These are phyloP conservation scores for Conops quadrifasciatus DNA, from an alignment of 2,888 invertebrate species.

Conservation along the genomic window DNA sequence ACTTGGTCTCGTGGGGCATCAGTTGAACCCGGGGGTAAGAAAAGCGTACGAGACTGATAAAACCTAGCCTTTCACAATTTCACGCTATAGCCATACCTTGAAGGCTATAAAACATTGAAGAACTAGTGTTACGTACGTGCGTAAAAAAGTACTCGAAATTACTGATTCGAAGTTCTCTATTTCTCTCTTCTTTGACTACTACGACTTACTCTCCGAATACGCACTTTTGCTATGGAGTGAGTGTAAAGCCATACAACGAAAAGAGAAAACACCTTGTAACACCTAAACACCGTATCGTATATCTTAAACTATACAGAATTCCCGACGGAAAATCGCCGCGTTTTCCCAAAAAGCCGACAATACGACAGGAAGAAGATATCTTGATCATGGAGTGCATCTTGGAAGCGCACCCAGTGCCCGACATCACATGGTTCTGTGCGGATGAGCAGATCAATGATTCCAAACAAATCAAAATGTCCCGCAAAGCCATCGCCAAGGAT, in stretches of 20 bases:
- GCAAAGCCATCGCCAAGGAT: slow-evolving; percentile 89
- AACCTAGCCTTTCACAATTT: too few species aligned
- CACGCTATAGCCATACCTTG: too few species aligned
- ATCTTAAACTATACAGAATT: slow-evolving; percentile 73
- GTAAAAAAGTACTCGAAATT: too few species aligned
- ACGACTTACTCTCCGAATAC: too few species aligned
- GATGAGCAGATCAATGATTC: slow-evolving; percentile 84
- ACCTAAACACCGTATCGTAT: neutral
- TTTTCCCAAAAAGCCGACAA: slow-evolving; percentile 96
- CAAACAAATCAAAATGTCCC: slow-evolving; percentile 85
- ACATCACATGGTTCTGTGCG: slow-evolving; percentile 95
- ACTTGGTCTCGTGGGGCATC: too few species aligned
- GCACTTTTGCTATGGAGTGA: too few species aligned
- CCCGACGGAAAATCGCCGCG: slow-evolving; percentile 95
- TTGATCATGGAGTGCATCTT: slow-evolving; percentile 95
- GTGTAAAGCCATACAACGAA: too few species aligned
- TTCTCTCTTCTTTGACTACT: neutral
- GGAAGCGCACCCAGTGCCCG: slow-evolving; percentile 94
- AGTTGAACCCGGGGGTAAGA: too few species aligned
- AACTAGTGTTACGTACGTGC: too few species aligned
- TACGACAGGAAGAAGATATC: slow-evolving; percentile 90
- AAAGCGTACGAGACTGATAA: too few species aligned
- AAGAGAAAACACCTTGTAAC: neutral
- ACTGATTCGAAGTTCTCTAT: too few species aligned
- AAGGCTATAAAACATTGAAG: too few species aligned